A percentile compares a stretch with the other conserved stretches of the same genome.
Evolutionary conservation across 2,797 vertebrate species (phyloP).

Genomic region (Rhodeus uyekii): DNA sequence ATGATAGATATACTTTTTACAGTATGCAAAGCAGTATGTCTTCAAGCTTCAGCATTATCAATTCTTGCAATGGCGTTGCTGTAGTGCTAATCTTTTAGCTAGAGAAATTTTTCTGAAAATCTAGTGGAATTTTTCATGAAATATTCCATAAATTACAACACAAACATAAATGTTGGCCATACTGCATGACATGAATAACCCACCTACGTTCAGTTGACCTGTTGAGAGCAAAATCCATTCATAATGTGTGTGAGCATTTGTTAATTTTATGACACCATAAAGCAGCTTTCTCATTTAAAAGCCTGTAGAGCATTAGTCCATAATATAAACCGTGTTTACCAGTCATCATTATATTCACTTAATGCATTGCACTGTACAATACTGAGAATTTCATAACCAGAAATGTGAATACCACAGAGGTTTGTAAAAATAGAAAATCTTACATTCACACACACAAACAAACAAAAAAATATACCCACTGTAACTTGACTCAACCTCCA

Average conservation of each 20-base stretch:
- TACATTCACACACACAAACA: slow-evolving; percentile 6
- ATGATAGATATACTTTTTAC: neutral
- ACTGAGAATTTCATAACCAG: neutral
- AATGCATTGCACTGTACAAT: neutral
- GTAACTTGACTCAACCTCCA: slow-evolving; percentile 75
- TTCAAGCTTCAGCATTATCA: neutral
- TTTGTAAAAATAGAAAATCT: neutral
- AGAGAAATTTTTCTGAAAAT: neutral
- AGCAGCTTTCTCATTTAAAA: neutral
- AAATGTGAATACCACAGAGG: neutral
- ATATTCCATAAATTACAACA: neutral
- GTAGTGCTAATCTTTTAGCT: neutral
- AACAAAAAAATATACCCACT: neutral
- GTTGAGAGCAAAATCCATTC: neutral
- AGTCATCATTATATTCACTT: neutral
- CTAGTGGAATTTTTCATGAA: neutral
- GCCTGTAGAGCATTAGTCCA: neutral
- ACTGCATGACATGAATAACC: slow-evolving; percentile 8
- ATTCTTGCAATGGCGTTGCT: neutral
- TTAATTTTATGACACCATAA: neutral
- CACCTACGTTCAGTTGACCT: neutral
- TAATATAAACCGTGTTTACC: neutral
- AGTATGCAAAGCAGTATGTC: neutral
- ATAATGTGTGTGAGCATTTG: neutral
- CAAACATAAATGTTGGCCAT: neutral